Evolutionary conservation across 2,797 vertebrate species (phyloP).

Genomic region (Geotrypetes seraphini): DNA sequence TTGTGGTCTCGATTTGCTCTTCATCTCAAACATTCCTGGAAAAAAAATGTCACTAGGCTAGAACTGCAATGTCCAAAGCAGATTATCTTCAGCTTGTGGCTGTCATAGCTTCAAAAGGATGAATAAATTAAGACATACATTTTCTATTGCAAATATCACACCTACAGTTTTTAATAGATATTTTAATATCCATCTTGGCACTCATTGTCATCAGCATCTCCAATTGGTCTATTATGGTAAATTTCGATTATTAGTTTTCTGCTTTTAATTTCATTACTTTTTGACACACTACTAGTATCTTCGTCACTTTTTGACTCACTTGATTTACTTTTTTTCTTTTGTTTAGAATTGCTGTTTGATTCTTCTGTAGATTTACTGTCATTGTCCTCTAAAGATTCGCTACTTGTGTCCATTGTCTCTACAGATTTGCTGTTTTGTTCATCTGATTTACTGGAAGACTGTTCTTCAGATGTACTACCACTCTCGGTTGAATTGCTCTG

Average conservation of each 20-base stretch:
- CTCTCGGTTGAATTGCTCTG: constrained; percentile 33
- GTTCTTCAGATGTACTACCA: constrained; percentile 10
- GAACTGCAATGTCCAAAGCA: background rate
- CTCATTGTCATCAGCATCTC: constrained; percentile 54
- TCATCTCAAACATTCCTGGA: too few relatives aligned
- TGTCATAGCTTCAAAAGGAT: background rate
- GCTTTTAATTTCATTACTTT: constrained; percentile 26
- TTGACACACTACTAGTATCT: constrained; percentile 13
- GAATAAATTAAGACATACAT: constrained; percentile 38
- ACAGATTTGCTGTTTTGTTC: fast-evolving
- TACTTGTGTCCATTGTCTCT: constrained; percentile 11
- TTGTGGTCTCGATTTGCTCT: too few relatives aligned
- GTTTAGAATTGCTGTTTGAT: background rate
- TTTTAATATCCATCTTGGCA: constrained; percentile 57
- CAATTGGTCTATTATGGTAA: constrained; percentile 40
- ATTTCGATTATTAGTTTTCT: constrained; percentile 24
- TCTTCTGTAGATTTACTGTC: constrained; percentile 40
- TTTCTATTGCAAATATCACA: background rate
- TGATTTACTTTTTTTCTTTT: constrained; percentile 14
- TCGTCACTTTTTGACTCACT: constrained; percentile 30
- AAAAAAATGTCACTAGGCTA: too few relatives aligned
- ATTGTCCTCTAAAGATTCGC: constrained; percentile 5
- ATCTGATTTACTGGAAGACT: constrained; percentile 32
- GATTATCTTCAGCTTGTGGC: background rate
- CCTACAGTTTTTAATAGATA: fast-evolving